Evolutionary conservation across 2,888 invertebrate species (phyloP).

Genomic region (Folsomia manolachei): DNA sequence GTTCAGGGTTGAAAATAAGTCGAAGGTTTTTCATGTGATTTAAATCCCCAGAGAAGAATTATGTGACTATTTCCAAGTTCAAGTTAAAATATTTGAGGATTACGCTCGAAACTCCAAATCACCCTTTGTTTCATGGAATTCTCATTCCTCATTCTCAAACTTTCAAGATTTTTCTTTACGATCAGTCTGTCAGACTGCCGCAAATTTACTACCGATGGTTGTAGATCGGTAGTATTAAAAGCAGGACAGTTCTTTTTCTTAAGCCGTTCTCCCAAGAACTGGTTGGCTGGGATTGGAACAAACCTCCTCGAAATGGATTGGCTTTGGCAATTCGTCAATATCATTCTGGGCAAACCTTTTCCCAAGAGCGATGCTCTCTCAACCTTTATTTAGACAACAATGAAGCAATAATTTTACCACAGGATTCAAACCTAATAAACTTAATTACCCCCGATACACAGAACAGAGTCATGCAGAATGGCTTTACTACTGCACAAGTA

Average conservation of each 20-base stretch:
- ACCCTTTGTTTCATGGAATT: slow-evolving; percentile 18
- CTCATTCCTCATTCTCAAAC: background rate
- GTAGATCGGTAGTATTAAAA: no score
- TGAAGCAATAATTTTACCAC: background rate
- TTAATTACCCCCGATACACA: background rate
- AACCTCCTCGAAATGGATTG: no score
- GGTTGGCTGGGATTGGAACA: no score
- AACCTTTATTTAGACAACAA: background rate
- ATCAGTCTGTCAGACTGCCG: background rate
- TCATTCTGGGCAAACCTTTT: background rate
- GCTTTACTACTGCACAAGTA: no score
- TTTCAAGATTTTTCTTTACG: background rate
- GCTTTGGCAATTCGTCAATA: background rate
- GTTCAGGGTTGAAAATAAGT: background rate
- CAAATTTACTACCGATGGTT: background rate
- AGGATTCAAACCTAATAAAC: background rate
- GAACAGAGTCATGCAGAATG: no score
- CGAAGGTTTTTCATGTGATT: slow-evolving; percentile 17
- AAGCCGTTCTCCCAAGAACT: background rate
- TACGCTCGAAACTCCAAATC: slow-evolving; percentile 1
- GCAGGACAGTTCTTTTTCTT: background rate
- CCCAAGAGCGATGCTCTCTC: no score
- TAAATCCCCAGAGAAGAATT: slow-evolving; percentile 18
- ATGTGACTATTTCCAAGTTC: slow-evolving; percentile 20
- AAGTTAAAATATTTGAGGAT: slow-evolving; percentile 16